Evolutionary conservation across 2,888 invertebrate species (phyloP).

Genomic region (Tenthredo distinguenda): DNA sequence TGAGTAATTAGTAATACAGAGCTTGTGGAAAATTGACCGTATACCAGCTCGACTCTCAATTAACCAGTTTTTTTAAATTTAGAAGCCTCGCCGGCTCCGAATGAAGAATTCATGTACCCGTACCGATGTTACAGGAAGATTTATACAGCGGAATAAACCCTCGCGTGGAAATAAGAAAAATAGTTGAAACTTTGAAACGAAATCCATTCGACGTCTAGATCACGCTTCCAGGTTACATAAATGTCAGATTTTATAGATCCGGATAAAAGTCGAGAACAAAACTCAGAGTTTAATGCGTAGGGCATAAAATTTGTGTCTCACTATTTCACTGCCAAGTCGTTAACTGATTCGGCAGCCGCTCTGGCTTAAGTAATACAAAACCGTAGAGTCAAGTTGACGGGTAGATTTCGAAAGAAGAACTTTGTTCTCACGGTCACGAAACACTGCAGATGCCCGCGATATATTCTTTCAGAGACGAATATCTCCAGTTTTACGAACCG

Average conservation of each 20-base stretch:
- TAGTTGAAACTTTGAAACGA: too few species aligned
- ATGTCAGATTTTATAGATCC: conserved; percentile 32
- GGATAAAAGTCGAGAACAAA: conserved; percentile 27
- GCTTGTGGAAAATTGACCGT: neutral
- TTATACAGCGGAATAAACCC: neutral
- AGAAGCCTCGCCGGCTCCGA: neutral
- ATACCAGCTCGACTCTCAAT: neutral
- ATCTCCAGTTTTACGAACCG: neutral
- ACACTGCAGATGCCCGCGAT: neutral
- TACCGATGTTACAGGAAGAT: neutral
- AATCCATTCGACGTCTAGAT: neutral
- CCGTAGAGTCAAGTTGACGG: conserved; percentile 29
- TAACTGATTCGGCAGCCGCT: conserved; percentile 19
- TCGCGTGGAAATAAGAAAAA: conserved; percentile 5
- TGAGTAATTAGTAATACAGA: neutral
- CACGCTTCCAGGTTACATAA: neutral
- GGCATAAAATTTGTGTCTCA: conserved; percentile 8
- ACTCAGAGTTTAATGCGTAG: neutral
- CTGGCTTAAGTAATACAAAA: neutral
- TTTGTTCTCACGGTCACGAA: neutral
- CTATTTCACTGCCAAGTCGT: neutral
- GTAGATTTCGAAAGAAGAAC: conserved; percentile 1
- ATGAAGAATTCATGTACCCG: neutral
- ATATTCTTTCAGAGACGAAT: neutral
- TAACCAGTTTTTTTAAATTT: neutral